phyloP scores from a whole-genome alignment of 2,888 invertebrate genomes.

The Lasioglossum marginatum region DNA sequence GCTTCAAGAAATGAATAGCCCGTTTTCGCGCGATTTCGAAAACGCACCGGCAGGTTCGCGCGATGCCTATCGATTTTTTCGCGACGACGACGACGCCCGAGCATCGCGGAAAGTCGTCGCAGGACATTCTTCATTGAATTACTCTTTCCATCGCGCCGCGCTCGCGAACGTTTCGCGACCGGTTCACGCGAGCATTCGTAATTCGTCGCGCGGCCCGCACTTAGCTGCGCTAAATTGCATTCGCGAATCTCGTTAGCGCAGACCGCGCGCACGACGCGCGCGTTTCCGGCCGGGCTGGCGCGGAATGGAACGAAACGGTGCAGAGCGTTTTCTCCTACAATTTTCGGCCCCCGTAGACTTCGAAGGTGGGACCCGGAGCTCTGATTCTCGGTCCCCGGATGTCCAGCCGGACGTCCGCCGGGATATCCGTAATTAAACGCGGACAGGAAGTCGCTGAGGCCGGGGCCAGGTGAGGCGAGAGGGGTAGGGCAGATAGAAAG shows the following conservation, averaged over 20 bases:
- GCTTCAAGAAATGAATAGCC: conserved; percentile 28
- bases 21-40: conserved; percentile 33
- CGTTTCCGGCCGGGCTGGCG: conserved; percentile 45
- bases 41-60: conserved; percentile 5
- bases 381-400: conserved; percentile 42
- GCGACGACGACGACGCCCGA: neutral
- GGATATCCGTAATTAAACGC: conserved; percentile 63
- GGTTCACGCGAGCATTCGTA: conserved; percentile 64
- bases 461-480: neutral
- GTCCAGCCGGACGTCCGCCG: conserved; percentile 41
- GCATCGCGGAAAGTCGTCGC: conserved; percentile 34
- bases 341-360: conserved; percentile 40
- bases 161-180: conserved; percentile 40
- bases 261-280: conserved; percentile 38
- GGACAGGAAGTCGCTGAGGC: conserved; percentile 49
- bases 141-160: conserved; percentile 40
- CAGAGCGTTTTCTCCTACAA: conserved; percentile 31
- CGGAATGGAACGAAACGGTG: conserved; percentile 3
- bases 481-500: neutral
- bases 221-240: conserved; percentile 78
- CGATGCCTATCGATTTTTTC: conserved; percentile 27
- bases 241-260: conserved; percentile 78
- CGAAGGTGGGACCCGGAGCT: conserved; percentile 46
- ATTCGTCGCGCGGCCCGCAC: conserved; percentile 74
- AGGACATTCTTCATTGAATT: conserved; percentile 65